phyloP scores from a whole-genome alignment of 2,888 invertebrate genomes.

The Tribolium freemani region DNA sequence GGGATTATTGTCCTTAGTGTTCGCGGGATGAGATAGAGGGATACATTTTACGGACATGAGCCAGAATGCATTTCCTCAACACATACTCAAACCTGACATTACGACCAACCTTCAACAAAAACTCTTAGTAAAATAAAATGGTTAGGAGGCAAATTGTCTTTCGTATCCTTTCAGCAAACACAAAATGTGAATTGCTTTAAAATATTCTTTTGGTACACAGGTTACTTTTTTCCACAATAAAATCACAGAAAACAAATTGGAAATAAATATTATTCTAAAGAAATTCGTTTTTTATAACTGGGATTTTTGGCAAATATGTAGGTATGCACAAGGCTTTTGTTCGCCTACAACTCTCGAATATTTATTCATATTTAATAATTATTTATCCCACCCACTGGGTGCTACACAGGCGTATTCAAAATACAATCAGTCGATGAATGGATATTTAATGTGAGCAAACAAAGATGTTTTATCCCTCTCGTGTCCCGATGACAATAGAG shows the following conservation, averaged over 20 bases:
- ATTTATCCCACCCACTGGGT: constrained; percentile 3
- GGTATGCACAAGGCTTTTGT: not conserved
- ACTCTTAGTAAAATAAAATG: too few species aligned
- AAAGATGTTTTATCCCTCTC: not conserved
- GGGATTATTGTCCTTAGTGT: constrained; percentile 60
- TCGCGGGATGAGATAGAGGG: constrained; percentile 49
- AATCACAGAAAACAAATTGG: too few species aligned
- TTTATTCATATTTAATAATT: constrained; percentile 7
- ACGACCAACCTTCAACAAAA: too few species aligned
- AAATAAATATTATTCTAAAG: too few species aligned
- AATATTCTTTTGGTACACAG: too few species aligned
- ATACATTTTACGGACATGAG: constrained; percentile 33
- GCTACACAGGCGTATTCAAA: constrained; percentile 4
- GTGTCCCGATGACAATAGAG: not conserved
- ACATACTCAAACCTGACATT: not conserved
- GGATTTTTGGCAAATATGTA: not conserved
- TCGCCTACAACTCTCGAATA: not conserved
- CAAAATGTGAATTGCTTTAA: too few species aligned
- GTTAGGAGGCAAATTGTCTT: too few species aligned
- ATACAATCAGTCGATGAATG: not conserved
- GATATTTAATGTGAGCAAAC: constrained; percentile 4
- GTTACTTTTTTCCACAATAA: too few species aligned
- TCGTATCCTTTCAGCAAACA: too few species aligned
- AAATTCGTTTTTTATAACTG: not conserved
- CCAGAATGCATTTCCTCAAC: constrained; percentile 19